phyloP scores from a whole-genome alignment of 1,140 invertebrate species.

The Solenopsis fugax region DNA sequence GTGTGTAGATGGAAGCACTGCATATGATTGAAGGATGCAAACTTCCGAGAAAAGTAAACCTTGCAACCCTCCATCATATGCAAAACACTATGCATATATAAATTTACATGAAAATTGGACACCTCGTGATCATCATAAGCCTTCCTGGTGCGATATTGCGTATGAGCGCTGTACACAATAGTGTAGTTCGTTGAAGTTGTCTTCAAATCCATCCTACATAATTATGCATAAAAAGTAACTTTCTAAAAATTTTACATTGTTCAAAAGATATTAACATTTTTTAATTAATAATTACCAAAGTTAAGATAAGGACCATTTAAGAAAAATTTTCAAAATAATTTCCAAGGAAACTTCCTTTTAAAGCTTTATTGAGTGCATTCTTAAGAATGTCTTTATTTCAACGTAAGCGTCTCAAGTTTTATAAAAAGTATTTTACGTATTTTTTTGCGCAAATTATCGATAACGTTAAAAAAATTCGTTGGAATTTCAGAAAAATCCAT shows the following conservation, averaged over 20 bases:
- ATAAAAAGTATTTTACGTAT: background rate
- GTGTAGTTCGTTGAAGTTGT: slow-evolving; percentile 11
- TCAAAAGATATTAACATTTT: background rate
- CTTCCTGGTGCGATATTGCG: slow-evolving; percentile 23
- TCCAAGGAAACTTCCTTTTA: background rate
- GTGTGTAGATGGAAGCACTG: slow-evolving; percentile 36
- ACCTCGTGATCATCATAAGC: slow-evolving; percentile 51
- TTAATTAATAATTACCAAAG: background rate
- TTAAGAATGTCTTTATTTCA: background rate
- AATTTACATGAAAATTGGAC: slow-evolving; percentile 60
- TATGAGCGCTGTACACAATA: background rate
- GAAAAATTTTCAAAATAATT: background rate
- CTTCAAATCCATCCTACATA: background rate
- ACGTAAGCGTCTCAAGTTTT: background rate
- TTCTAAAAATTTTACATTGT: background rate
- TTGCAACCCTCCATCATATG: slow-evolving; percentile 48
- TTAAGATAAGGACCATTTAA: background rate
- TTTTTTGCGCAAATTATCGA: background rate
- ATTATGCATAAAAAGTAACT: slow-evolving; percentile 5
- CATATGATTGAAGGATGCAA: slow-evolving; percentile 46
- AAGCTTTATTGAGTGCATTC: background rate
- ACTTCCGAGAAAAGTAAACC: slow-evolving; percentile 46
- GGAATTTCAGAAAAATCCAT: background rate
- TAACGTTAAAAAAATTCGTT: background rate
- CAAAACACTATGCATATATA: slow-evolving; percentile 59